phyloP scores from a whole-genome alignment of 2,113 vertebrate genomes.

The Elephas maximus region DNA sequence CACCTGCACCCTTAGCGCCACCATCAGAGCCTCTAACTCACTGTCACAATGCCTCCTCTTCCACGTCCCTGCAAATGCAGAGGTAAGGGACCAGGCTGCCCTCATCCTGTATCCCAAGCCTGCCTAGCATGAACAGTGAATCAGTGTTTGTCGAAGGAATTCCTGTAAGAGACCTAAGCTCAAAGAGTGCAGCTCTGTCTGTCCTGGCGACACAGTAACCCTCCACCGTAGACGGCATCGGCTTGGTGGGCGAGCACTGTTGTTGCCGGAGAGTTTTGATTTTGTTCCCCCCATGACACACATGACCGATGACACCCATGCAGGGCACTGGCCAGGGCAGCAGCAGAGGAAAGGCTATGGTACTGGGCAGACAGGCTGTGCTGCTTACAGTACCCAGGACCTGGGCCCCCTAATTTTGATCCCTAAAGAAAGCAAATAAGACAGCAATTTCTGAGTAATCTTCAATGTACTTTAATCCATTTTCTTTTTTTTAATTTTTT shows the following conservation, averaged over 20 bases:
- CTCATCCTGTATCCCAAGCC: accelerated
- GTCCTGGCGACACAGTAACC: neutral
- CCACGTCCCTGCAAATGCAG: neutral
- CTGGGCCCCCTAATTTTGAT: too few relatives aligned
- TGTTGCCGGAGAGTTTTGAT: too few relatives aligned
- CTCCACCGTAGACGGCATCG: too few relatives aligned
- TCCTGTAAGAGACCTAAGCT: too few relatives aligned
- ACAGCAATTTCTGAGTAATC: too few relatives aligned
- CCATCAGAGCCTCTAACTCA: neutral
- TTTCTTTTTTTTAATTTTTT: neutral
- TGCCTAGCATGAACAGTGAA: too few relatives aligned
- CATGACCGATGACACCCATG: neutral
- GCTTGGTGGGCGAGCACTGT: too few relatives aligned
- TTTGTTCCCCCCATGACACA: neutral
- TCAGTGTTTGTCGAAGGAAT: neutral
- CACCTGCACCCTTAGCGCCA: neutral
- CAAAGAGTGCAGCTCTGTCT: accelerated
- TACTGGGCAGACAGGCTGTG: neutral
- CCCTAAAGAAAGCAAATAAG: neutral
- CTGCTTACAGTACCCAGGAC: too few relatives aligned
- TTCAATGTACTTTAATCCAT: too few relatives aligned
- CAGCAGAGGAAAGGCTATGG: neutral
- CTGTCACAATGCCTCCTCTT: neutral
- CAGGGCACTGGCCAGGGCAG: too few relatives aligned
- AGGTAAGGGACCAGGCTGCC: too few relatives aligned